Evolutionary conservation across 2,888 invertebrate genomes (phyloP).

Genomic region (Schizaphis graminum): DNA sequence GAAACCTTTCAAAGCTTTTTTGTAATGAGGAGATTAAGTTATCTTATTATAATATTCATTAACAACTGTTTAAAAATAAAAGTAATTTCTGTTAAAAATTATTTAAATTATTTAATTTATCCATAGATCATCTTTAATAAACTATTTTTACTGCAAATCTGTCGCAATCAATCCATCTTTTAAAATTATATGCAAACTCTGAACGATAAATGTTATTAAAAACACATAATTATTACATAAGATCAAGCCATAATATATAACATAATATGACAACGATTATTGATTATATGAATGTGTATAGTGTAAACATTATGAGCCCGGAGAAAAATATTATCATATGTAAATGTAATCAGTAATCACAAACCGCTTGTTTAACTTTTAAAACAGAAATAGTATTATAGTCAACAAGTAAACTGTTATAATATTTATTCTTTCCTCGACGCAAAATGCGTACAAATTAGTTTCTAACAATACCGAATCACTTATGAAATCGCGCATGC

Average conservation of each 20-base stretch:
- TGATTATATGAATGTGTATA: not conserved
- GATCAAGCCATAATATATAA: not conserved
- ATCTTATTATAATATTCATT: no score
- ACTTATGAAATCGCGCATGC: not conserved
- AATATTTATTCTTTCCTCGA: not conserved
- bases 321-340: slow-evolving; percentile 19
- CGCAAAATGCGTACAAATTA: slow-evolving; percentile 17
- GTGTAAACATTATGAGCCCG: not conserved
- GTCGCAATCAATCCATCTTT: not conserved
- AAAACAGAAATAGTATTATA: slow-evolving; percentile 17
- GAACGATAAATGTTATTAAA: not conserved
- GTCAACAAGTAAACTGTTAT: slow-evolving; percentile 39
- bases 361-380: slow-evolving; percentile 34
- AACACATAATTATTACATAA: not conserved
- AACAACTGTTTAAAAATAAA: no score
- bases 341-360: slow-evolving; percentile 48
- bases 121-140: not conserved
- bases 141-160: no score
- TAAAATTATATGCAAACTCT: not conserved
- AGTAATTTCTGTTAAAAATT: not conserved
- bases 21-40: no score
- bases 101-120: not conserved
- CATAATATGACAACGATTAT: not conserved
- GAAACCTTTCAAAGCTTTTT: no score
- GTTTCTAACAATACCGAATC: not conserved